Evolutionary conservation across 2,113 vertebrate genomes (phyloP).

Genomic region (Nymphicus hollandicus): DNA sequence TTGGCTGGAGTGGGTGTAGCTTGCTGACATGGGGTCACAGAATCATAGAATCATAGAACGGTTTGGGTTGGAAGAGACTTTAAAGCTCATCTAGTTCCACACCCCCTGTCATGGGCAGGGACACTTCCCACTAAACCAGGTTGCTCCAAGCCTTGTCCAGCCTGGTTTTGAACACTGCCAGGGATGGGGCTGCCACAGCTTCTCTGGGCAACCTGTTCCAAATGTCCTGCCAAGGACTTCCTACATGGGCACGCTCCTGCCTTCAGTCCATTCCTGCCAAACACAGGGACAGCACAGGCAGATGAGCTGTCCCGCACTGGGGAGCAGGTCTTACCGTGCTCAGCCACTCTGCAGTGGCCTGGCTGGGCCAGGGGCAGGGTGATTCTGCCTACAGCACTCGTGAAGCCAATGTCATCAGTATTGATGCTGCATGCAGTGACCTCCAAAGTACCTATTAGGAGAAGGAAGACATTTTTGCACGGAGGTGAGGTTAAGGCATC

Average conservation of each 20-base stretch:
- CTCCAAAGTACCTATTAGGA: background rate
- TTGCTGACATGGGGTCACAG: background rate
- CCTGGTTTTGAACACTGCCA: background rate
- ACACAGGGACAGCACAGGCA: accelerated
- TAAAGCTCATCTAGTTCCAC: background rate
- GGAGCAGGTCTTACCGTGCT: background rate
- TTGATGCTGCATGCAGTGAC: background rate
- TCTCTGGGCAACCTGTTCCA: background rate
- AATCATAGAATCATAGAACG: background rate
- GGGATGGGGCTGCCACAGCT: background rate
- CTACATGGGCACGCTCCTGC: background rate
- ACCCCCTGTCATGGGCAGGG: background rate
- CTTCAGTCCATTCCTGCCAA: background rate
- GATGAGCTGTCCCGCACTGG: background rate
- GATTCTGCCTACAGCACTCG: background rate
- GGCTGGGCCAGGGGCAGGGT: background rate
- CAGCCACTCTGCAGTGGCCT: background rate
- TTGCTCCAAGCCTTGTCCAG: background rate
- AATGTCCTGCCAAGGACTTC: background rate
- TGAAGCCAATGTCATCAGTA: background rate
- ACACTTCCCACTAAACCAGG: background rate
- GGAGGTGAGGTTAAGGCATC: background rate
- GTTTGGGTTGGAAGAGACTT: background rate
- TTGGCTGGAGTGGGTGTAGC: background rate
- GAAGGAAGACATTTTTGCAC: background rate